A percentile compares a stretch with the other conserved stretches of the same genome.
Conservation (phyloP, 2,888 invertebrate genomes). For the Malthinus flaveolus region DNA sequence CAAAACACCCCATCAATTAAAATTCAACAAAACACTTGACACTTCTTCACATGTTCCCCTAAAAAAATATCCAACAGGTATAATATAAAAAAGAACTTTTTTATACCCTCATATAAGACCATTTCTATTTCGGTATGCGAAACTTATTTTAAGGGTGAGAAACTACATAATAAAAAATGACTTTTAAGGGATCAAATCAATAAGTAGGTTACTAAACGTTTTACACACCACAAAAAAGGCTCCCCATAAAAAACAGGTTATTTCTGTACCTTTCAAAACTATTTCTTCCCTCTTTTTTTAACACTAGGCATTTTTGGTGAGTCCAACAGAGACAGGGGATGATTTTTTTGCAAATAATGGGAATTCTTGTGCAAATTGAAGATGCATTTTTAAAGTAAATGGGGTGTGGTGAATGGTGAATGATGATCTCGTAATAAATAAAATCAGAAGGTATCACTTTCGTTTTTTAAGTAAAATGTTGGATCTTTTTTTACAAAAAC, state of each 20-base stretch:
- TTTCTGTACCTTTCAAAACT: conserved; percentile 13
- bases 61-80: conserved; percentile 36
- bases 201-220: conserved; percentile 49
- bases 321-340: conserved; percentile 1
- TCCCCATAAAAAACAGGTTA: conserved; percentile 42
- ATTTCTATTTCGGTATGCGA: not conserved
- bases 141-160: conserved; percentile 40
- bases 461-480: too few relatives aligned
- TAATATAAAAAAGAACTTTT: conserved; percentile 41
- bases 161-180: conserved; percentile 45
- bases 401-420: conserved; percentile 13
- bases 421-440: conserved; percentile 4
- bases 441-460: too few relatives aligned
- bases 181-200: conserved; percentile 44
- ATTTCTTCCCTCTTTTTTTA: conserved; percentile 15
- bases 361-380: conserved; percentile 30
- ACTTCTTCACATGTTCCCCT: conserved; percentile 4
- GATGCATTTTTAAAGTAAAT: conserved; percentile 18
- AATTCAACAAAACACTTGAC: conserved; percentile 38
- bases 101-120: conserved; percentile 31
- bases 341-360: conserved; percentile 13
- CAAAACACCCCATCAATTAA: not conserved
- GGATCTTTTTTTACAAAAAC: too few relatives aligned
- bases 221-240: conserved; percentile 51
- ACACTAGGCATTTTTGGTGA: not conserved